Evolutionary conservation across 2,797 vertebrate genomes (phyloP).

Genomic region (Spondyliosoma cantharus): DNA sequence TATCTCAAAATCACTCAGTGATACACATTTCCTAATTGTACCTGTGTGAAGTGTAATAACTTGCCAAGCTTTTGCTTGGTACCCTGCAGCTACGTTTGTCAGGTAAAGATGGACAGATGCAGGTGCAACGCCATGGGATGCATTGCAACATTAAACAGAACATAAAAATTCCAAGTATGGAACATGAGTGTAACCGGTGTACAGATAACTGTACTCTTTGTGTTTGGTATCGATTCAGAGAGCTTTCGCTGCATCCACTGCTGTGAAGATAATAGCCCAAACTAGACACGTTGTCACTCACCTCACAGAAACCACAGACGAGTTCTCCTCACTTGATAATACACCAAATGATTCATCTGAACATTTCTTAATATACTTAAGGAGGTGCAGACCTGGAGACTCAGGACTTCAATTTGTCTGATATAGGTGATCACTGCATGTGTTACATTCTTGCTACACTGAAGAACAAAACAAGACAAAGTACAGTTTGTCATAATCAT

Average conservation of each 20-base stretch:
- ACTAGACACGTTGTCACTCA: slow-evolving; percentile 27
- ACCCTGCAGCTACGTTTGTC: slow-evolving; percentile 53
- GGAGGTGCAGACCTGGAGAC: slow-evolving; percentile 4
- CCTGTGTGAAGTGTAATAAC: slow-evolving; percentile 20
- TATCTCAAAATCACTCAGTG: slow-evolving; percentile 44
- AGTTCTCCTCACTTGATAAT: slow-evolving; percentile 19
- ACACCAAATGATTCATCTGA: slow-evolving; percentile 8
- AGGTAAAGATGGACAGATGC: slow-evolving; percentile 42
- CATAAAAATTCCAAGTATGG: slow-evolving; percentile 6
- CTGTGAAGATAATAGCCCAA: slow-evolving; percentile 16
- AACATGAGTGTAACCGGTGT: not conserved
- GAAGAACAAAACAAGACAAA: not conserved
- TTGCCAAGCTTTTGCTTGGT: slow-evolving; percentile 19
- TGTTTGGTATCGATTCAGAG: not conserved
- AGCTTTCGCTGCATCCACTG: not conserved
- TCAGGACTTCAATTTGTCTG: not conserved
- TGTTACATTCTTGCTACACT: not conserved
- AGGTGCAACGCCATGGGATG: slow-evolving; percentile 39
- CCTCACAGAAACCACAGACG: slow-evolving; percentile 25
- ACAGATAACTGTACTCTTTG: slow-evolving; percentile 5
- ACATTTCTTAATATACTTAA: slow-evolving; percentile 25
- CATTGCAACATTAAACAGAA: not conserved
- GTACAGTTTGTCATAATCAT: not conserved
- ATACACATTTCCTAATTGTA: slow-evolving; percentile 50
- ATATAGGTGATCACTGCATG: not conserved